phyloP scores from a whole-genome alignment of 2,888 invertebrate species.

The Camponotus fellah region DNA sequence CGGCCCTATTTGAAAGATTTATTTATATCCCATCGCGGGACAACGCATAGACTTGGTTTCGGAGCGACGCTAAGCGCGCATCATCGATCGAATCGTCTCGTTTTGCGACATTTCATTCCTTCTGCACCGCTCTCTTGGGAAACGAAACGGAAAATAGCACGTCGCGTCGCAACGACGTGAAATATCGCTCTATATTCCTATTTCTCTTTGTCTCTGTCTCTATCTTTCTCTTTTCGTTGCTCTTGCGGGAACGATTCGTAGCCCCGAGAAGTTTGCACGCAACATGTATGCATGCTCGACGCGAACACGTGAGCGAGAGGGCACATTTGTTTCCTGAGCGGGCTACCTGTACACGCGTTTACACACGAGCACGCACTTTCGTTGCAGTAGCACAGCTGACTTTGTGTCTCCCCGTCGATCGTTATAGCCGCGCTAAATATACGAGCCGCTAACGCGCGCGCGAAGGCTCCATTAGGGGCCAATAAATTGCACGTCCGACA shows the following conservation, averaged over 20 bases:
- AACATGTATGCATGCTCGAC: background rate
- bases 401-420: constrained; percentile 27
- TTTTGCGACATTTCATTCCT: constrained; percentile 24
- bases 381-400: constrained; percentile 22
- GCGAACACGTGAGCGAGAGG: constrained; percentile 26
- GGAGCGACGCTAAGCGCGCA: background rate
- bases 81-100: constrained; percentile 18
- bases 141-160: constrained; percentile 21
- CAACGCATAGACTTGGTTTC: background rate
- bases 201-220: background rate
- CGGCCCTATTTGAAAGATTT: background rate
- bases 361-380: constrained; percentile 40
- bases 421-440: constrained; percentile 44
- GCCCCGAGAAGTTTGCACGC: background rate
- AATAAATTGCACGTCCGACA: constrained; percentile 35
- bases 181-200: background rate
- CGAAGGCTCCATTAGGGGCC: constrained; percentile 24
- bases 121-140: constrained; percentile 3
- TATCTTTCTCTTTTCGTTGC: background rate
- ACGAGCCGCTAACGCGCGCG: constrained; percentile 25
- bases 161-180: constrained; percentile 11
- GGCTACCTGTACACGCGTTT: constrained; percentile 29
- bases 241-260: background rate
- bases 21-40: background rate
- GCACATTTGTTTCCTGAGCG: constrained; percentile 22